Base-by-base conservation (phyloP, 1,140 invertebrate species). In the Holotrichia oblita region DNA sequence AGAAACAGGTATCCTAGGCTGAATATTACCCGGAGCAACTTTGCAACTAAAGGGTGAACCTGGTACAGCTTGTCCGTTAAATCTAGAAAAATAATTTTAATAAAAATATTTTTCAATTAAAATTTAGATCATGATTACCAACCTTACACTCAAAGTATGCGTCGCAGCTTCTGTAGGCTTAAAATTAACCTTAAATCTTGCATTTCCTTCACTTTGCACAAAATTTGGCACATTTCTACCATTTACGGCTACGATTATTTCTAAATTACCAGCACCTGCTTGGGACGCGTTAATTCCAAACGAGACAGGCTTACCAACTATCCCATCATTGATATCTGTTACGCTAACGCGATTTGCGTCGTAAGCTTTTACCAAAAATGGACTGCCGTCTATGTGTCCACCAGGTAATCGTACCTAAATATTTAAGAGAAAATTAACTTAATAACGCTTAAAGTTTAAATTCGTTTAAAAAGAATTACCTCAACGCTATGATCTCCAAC, bases 181-280 rank as follows among this genome's bases (percentile, higher is more conserved):
- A 87, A 99, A 99, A 87, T 98, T 98, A 2, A 99, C 98, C 86
- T 92, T 93, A 83, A 99, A 99, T 83, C 95, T 93, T 0, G 98
- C 98, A 88, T 99, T 98, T 27, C 97, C 97, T 90, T 99, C 97
- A 59, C 96, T 97, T 85, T 99, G 96, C 0, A 99, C 98, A 87
- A 98, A 99, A 89, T 99, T 99, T 6, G 98, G 98, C 6, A 99
- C 98, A 89, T 99, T 99, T 84, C 96, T 93, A 3, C 97, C 97
- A 84, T 96, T 96, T n/a, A 98, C 97, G 0, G 97, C 97, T 0
- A 99, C 98, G 77, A 99, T 98, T 61, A 99, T 99, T 89, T 99
- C 98, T 81, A 99, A 88, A 88, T 99, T 98, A 44, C 98, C 98
- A 79, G 97, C 97, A 80, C 98, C 91, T 9, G 91, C 91, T 84